A percentile compares a stretch with the other conserved stretches of the same genome.
These are phyloP conservation scores for Limosa lapponica DNA, from an alignment of 2,797 vertebrate species.

Conservation along the genomic window DNA sequence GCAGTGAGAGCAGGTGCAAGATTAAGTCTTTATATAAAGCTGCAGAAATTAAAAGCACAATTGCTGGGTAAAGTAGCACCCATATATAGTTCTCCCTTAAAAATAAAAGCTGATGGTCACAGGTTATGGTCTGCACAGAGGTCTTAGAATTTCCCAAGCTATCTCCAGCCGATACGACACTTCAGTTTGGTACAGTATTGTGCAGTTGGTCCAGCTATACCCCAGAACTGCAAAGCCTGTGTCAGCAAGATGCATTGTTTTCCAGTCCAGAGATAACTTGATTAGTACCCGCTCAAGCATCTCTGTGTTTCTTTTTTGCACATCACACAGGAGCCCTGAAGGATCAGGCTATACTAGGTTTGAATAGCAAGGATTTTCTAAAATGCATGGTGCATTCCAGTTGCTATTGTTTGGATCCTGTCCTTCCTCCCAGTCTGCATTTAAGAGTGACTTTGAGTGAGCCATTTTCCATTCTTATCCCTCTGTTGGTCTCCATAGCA, in stretches of 20 bases:
- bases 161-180: neutral
- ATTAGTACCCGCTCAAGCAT: neutral
- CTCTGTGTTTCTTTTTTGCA: neutral
- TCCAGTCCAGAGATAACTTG: neutral
- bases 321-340: neutral
- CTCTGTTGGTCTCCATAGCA: neutral
- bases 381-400: neutral
- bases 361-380: neutral
- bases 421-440: neutral
- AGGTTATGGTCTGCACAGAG: too few species aligned
- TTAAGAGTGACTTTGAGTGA: neutral
- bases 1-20: neutral
- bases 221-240: neutral
- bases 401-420: neutral
- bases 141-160: too few species aligned
- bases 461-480: neutral
- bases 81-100: neutral
- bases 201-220: neutral
- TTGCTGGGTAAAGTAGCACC: neutral
- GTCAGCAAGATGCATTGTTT: neutral
- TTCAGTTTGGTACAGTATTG: neutral
- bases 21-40: neutral
- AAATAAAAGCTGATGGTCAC: neutral
- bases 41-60: neutral
- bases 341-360: neutral